Conservation (phyloP, 2,888 invertebrate genomes). For the Caenorhabditis wallacei region DNA sequence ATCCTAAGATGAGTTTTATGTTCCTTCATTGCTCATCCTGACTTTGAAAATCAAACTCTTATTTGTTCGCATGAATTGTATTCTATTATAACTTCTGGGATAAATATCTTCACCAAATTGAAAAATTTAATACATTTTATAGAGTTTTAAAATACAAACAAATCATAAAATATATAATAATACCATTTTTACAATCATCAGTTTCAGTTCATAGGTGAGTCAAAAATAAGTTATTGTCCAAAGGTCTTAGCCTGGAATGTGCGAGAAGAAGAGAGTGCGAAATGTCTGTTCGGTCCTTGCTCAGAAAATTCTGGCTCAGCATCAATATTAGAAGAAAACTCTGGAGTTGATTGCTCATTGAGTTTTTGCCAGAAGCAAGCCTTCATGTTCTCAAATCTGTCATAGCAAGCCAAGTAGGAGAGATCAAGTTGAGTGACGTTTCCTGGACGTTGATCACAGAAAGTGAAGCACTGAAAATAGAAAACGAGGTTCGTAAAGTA, state of each 20-base stretch:
- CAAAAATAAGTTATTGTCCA: constrained; percentile 54
- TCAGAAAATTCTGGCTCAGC: constrained; percentile 48
- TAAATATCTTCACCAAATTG: no score
- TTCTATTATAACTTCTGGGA: no score
- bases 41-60: no score
- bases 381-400: constrained; percentile 78
- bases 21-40: no score
- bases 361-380: constrained; percentile 77
- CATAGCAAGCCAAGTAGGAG: constrained; percentile 76
- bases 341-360: constrained; percentile 54
- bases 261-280: constrained; percentile 46
- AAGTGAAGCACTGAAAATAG: constrained; percentile 72
- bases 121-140: no score
- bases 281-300: constrained; percentile 40
- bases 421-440: constrained; percentile 78
- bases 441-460: constrained; percentile 79
- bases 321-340: constrained; percentile 64
- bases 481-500: not conserved
- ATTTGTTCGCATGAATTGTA: no score
- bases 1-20: no score
- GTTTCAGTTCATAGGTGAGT: constrained; percentile 35
- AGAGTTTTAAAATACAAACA: constrained; percentile 8
- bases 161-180: constrained; percentile 19
- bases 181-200: constrained; percentile 58
- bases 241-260: constrained; percentile 67